Evolutionary conservation across 2,797 vertebrate genomes (phyloP).

Genomic region (Manis crassicaudata): DNA sequence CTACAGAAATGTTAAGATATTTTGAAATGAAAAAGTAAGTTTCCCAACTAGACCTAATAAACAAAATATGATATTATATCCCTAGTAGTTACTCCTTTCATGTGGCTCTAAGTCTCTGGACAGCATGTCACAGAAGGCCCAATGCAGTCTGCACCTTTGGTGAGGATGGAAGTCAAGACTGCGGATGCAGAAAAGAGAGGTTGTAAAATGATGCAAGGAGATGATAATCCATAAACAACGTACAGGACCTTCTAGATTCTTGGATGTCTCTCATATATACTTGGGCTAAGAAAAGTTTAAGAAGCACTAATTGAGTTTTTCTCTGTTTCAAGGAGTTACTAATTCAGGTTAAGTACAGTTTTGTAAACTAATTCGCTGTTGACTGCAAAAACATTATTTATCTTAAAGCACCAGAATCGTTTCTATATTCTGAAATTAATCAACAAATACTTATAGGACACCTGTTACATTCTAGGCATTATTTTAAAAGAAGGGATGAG

Average conservation of each 20-base stretch:
- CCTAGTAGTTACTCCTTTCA: neutral
- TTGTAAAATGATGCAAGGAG: neutral
- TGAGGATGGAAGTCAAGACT: neutral
- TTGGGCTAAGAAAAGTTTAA: neutral
- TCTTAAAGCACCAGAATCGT: neutral
- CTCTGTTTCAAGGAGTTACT: neutral
- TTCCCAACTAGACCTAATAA: neutral
- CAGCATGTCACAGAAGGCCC: neutral
- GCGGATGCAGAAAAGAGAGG: neutral
- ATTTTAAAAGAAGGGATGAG: neutral
- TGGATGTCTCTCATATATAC: neutral
- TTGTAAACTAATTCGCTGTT: neutral
- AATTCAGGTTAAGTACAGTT: neutral
- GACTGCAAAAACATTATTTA: neutral
- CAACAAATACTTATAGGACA: neutral
- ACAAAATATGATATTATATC: neutral
- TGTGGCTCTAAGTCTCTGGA: neutral
- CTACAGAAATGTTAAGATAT: conserved; percentile 32
- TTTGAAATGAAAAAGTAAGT: conserved; percentile 55
- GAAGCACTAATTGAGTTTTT: neutral
- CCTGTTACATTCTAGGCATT: neutral
- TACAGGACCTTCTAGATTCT: neutral
- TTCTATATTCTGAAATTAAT: conserved; percentile 22
- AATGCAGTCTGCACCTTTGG: neutral
- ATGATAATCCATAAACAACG: neutral